Base-by-base conservation (phyloP, 2,797 vertebrate genomes). In the Gambelia wislizenii region DNA sequence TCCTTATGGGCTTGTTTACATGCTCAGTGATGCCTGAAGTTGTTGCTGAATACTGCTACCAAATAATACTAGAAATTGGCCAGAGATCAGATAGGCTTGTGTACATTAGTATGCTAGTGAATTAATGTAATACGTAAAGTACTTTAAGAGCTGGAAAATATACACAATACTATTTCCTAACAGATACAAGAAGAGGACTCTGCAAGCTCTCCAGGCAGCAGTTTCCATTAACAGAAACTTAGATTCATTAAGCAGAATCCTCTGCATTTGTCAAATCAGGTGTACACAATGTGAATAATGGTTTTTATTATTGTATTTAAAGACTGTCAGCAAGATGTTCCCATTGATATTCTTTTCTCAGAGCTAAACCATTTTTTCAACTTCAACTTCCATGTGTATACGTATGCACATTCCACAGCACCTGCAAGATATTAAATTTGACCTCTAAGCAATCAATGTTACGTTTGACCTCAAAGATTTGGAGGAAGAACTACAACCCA, bases 1-100 rank as follows among this genome's bases (percentile, higher is more conserved):
- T 86, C 88, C 88, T 82, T 82, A 75, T 44, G 84, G 83, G 36
- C 13, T 82, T 85, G 88, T 89, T 89, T 85, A 86, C 84, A 89
- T 86, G 27, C 56, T 64, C 36, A 52, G 56, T 74, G 84, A 67
- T 76, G 84, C 78, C 69, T 82, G 84, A 89, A 82, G 78, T 39
- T 52, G 70, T 25, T 88, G 59, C 54, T 82, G n/a, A 72, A 82
- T 75, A 49, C n/a, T 89, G 69, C 88, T 86, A 67, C 36, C 27
- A 52, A 86, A 89, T 86, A 47, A 75, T 61, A 86, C 25, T 39
- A 82, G 78, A 89, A 89, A 81, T 67, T 67, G 79, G 78, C 27
- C 56, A n/a, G 70, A 82, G 10, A 67, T 75, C 56, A 89, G n/a
- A 74, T 75, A 74, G 27, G 44, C 14, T 5, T 52, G 16, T 80